Evolutionary conservation across 2,113 vertebrate genomes (phyloP), one percentile per base, ranked within the genome.

Genomic region (Furnarius figulus): DNA sequence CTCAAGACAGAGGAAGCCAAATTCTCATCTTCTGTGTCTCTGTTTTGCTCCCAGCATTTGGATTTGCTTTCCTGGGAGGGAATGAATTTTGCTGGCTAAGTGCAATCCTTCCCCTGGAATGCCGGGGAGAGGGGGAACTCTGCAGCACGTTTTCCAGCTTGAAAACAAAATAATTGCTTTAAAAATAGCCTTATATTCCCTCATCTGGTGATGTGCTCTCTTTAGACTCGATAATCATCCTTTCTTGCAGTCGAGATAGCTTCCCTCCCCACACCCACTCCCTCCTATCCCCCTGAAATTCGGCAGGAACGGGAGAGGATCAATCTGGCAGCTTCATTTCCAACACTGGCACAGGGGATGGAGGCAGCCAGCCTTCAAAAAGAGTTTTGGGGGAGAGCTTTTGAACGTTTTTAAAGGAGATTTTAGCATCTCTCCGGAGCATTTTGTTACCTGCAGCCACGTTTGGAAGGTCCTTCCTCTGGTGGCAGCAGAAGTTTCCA

Each of bases 251-350:
- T 93, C 9, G 22, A 94, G 92, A 20, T 94, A 47, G 90, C 79
- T 91, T 93, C 92, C 90, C 95, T 95, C 93, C 95, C 87, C 93
- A 93, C 87, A 87, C 92, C 94, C 78, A 91, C 96, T 90, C 94
- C 33, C 74, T 93, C 90, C 47, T 94, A 61, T 82, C 52, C 56
- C 85, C 78, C 70, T 89, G 87, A 94, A 96, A 61, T 91, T 87
- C 33, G 37, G 82, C n/a, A 61, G 90, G 35, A 79, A 93, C n/a
- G 71, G 85, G 50, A 62, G 82, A 68, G 81, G 70, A 33, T 33
- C 5, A 7, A 25, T 20, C 31, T 84, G 31, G 63, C 85, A 90
- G 62, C 58, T 82, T 76, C 5, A 28, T 39, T 93, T 75, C 93
- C 74, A 82, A 2, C 22, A 3, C 53, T 33, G 44, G 53, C 27